Evolutionary conservation across 2,888 invertebrate genomes (phyloP).

Genomic region (Alcis repandata): DNA sequence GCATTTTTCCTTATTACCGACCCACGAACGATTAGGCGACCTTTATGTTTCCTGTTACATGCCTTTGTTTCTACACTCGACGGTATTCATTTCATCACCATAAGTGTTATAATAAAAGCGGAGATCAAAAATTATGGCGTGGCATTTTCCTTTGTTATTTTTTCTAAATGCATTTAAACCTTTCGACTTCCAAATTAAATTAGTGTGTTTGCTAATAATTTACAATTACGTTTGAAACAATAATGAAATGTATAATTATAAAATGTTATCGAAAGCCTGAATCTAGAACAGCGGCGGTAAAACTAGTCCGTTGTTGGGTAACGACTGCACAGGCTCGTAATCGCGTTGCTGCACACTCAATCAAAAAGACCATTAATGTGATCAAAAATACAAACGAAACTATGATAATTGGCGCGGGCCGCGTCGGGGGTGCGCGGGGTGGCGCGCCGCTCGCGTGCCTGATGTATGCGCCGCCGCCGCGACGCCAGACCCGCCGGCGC

Average conservation of each 20-base stretch:
- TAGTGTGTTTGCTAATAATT: not conserved
- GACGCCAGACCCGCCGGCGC: slow-evolving; percentile 84
- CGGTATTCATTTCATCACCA: slow-evolving; percentile 41
- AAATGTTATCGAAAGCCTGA: slow-evolving; percentile 4
- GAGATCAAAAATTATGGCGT: slow-evolving; percentile 29
- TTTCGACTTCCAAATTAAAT: slow-evolving; percentile 2
- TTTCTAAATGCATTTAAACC: slow-evolving; percentile 10
- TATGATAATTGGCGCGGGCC: slow-evolving; percentile 73
- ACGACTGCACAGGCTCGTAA: slow-evolving; percentile 37
- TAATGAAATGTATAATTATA: slow-evolving; percentile 14
- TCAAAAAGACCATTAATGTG: slow-evolving; percentile 60
- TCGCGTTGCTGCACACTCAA: slow-evolving; percentile 54
- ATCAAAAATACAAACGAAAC: slow-evolving; percentile 71
- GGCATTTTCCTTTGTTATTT: slow-evolving; percentile 25
- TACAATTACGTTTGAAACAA: not conserved
- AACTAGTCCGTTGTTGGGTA: slow-evolving; percentile 24
- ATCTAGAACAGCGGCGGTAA: slow-evolving; percentile 9
- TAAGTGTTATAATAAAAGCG: slow-evolving; percentile 37
- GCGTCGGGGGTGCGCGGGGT: slow-evolving; percentile 47
- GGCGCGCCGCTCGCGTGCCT: slow-evolving; percentile 76
- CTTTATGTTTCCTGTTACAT: slow-evolving; percentile 47
- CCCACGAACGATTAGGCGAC: slow-evolving; percentile 48
- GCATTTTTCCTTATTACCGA: slow-evolving; percentile 47
- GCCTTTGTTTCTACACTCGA: slow-evolving; percentile 37
- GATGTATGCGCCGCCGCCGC: slow-evolving; percentile 84